Evolutionary conservation across 2,888 invertebrate species (phyloP), one percentile per base, ranked within the genome.

Genomic region (Erpobdella octoculata): DNA sequence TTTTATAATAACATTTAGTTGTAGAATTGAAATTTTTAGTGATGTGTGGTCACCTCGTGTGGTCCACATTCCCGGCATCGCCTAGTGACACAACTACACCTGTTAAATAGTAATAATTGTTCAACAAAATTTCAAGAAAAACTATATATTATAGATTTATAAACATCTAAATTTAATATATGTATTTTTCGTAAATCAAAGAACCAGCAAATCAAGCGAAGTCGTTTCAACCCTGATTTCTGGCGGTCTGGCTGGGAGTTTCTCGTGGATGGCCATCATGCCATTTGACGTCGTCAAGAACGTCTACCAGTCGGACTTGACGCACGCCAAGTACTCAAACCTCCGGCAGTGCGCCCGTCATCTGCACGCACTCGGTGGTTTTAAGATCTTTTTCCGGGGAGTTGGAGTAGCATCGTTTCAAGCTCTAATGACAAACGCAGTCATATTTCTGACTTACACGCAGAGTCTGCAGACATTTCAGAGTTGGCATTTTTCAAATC

Each of bases 201-300:
- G 53, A 12, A n/a, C 21, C 28, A 25, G 21, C 21, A 53, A 53
- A 28, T 25, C 21, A 12, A 53, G 53, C 21, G 53, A 53, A 15
- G 28, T 53, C 12, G 21, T 53, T 53, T 53, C 53, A 12, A 53
- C 53, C 48, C 78, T 83, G 62, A 33, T 82, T 37, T 78, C 79
- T 31, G 84, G 84, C 53, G 84, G 83, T 28, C 36, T 79, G 15
- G 80, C 83, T 74, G 88, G 89, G 2, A 82, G 88, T 4, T 46
- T 87, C 1, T 89, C 89, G 0, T 90, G 89, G 89, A 83, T 86
- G 21, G 82, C 86, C n/a, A 87, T 89, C 1, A 85, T 89, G 78
- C 90, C 90, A 0, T 84, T 89, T 61, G 90, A 91, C 83, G 89
- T 89, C 37, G 85, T 90, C 2, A 91, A 90, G 82, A 89, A 89